These are phyloP conservation scores for Sarcophaga rosellei DNA, from an alignment of 2,888 invertebrate genomes.

Conservation along the genomic window DNA sequence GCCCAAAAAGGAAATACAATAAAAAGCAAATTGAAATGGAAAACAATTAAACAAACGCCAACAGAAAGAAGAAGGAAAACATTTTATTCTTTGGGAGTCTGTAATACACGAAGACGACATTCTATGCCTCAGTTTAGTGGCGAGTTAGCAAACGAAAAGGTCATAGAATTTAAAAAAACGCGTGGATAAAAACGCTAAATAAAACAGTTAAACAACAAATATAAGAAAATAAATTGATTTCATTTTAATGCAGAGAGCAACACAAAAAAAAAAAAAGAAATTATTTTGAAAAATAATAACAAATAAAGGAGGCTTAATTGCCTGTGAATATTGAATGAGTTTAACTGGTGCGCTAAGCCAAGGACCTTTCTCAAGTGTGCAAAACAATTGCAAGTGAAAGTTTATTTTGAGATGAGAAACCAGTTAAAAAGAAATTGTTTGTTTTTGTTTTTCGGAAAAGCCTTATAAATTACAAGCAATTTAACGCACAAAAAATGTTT, in stretches of 20 bases:
- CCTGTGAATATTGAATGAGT: too few species aligned
- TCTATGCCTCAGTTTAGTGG: constrained; percentile 62
- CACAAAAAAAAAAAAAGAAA: background rate
- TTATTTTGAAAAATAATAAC: background rate
- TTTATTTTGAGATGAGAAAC: too few species aligned
- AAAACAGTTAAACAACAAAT: constrained; percentile 12
- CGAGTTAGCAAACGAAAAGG: constrained; percentile 65
- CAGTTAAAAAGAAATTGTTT: background rate
- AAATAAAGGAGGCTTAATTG: background rate
- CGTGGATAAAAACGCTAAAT: background rate
- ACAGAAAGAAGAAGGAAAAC: constrained; percentile 14
- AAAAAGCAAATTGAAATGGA: background rate
- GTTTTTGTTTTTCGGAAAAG: background rate
- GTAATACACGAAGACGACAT: constrained; percentile 12
- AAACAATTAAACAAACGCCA: constrained; percentile 23
- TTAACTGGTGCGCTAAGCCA: too few species aligned
- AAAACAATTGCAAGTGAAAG: too few species aligned
- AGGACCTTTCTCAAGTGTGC: too few species aligned
- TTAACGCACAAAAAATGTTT: background rate
- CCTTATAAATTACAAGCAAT: background rate
- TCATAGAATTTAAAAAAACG: constrained; percentile 34
- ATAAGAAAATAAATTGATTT: background rate
- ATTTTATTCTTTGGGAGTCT: constrained; percentile 39
- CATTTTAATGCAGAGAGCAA: background rate
- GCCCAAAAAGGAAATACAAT: background rate